phyloP scores from a whole-genome alignment of 2,888 invertebrate genomes.

The Uloborus plumipes region DNA sequence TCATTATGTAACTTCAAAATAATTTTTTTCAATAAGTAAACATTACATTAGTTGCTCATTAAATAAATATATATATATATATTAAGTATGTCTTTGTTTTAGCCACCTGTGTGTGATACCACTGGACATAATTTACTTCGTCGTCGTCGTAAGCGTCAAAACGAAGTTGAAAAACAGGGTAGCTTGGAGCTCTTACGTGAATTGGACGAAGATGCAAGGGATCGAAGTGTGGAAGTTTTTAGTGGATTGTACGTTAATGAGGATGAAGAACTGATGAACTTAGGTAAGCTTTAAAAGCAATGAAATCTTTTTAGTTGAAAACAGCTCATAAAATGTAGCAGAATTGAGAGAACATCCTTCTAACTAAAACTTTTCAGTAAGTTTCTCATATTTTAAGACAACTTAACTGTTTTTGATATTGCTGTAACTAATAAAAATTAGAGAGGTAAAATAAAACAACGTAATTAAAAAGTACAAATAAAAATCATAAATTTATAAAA shows the following conservation, averaged over 20 bases:
- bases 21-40: background rate
- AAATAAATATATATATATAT: background rate
- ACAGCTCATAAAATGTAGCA: too few species aligned
- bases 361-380: too few species aligned
- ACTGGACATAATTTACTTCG: constrained; percentile 66
- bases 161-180: constrained; percentile 67
- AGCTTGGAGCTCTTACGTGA: constrained; percentile 70
- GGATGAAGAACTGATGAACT: constrained; percentile 72
- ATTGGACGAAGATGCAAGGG: constrained; percentile 75
- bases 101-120: constrained; percentile 79
- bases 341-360: too few species aligned
- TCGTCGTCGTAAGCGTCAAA: constrained; percentile 69
- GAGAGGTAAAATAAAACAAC: too few species aligned
- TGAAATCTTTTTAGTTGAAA: too few species aligned
- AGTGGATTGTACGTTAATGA: constrained; percentile 92
- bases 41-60: background rate
- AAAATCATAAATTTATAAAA: too few species aligned
- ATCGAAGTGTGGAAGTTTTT: constrained; percentile 86
- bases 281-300: constrained; percentile 11
- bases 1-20: background rate
- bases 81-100: background rate
- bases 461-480: too few species aligned
- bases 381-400: too few species aligned
- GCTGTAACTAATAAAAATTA: too few species aligned
- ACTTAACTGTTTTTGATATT: too few species aligned